phyloP scores from a whole-genome alignment of 2,797 vertebrate species.

The Falco novaeseelandiae region DNA sequence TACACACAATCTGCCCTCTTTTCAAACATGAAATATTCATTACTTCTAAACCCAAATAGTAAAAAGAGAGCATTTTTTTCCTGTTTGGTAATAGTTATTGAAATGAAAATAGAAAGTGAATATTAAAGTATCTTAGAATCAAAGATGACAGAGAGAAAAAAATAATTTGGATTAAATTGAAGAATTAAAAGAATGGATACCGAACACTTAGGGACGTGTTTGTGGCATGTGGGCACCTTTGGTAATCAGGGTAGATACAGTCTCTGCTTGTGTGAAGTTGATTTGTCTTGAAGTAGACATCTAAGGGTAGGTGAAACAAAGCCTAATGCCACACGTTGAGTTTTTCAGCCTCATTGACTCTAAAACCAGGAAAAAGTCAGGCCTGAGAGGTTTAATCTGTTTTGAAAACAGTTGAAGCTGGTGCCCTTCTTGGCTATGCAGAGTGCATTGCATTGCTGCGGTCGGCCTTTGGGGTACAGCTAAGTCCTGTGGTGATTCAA shows the following conservation, averaged over 20 bases:
- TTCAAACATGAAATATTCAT: neutral
- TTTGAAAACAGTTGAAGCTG: neutral
- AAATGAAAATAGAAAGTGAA: neutral
- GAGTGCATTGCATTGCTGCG: neutral
- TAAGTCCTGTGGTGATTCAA: neutral
- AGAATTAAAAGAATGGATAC: neutral
- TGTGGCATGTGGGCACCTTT: accelerated
- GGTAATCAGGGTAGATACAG: neutral
- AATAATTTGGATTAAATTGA: neutral
- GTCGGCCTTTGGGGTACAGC: neutral
- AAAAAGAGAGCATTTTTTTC: neutral
- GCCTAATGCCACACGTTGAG: neutral
- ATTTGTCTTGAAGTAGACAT: neutral
- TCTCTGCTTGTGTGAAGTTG: neutral
- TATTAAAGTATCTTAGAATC: neutral
- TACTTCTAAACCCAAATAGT: neutral
- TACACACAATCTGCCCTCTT: neutral
- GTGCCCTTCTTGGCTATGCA: neutral
- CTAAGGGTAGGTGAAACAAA: neutral
- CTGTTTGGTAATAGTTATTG: neutral
- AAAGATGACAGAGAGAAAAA: neutral
- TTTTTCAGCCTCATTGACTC: neutral
- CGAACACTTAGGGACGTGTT: neutral
- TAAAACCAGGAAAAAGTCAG: neutral
- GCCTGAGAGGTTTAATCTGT: neutral